phyloP scores from a whole-genome alignment of 2,888 invertebrate genomes.

The Dryomyza anilis region DNA sequence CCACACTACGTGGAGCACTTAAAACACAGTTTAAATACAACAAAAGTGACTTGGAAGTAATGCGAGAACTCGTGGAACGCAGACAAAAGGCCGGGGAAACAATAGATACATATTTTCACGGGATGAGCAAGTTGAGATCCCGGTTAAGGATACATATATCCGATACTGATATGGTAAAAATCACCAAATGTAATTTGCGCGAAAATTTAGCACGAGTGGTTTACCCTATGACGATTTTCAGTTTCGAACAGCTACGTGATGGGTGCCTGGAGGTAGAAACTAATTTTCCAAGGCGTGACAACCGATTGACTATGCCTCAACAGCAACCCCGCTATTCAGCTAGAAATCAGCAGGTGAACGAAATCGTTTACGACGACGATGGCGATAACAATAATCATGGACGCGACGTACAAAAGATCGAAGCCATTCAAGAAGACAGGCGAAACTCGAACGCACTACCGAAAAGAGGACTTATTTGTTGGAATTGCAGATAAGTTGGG shows the following conservation, averaged over 20 bases:
- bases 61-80: constrained; percentile 2
- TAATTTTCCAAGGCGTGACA: not conserved
- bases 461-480: not conserved
- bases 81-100: not conserved
- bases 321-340: not conserved
- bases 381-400: not conserved
- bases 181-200: not conserved
- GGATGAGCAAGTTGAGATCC: not conserved
- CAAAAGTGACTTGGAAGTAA: not conserved
- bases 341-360: not conserved
- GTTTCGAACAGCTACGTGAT: not conserved
- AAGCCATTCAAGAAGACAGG: not conserved
- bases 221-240: not conserved
- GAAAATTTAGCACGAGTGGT: not conserved
- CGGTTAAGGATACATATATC: not conserved
- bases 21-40: not conserved
- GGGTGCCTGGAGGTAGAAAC: constrained; percentile 1
- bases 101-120: constrained; percentile 4
- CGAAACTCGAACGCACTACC: not conserved
- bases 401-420: not conserved
- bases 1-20: not conserved
- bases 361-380: not conserved
- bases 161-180: not conserved
- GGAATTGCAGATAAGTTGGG: constrained; percentile 18
- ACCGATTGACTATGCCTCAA: not conserved